Base-by-base conservation (phyloP, 2,888 invertebrate genomes). In the Caenorhabditis sp. region DNA sequence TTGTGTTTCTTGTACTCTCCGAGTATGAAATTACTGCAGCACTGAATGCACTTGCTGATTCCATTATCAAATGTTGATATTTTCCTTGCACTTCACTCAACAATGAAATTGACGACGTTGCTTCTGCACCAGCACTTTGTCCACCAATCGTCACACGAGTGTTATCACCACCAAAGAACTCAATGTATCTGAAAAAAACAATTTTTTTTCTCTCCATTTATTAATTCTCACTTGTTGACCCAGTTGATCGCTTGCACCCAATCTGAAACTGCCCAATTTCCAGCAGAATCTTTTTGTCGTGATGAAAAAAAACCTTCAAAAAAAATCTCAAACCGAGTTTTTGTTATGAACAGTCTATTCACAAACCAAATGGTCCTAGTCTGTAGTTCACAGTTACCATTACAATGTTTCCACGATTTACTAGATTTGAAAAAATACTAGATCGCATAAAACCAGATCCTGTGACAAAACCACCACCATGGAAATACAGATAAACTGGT, bases 1-100 rank as follows among this genome's bases (percentile, higher is more conserved):
- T 78, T 20, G 78, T 78, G 54, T 67, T 38, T 59, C 78, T 21
- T 0, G 78, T 78, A 49, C 69, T 70, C 50, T 78, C 78, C 0
- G 76, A 76, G 27, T 78, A 78, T 0, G 76, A 76, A 76, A 76
- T 76, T 2, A 78, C 64, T 17, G 76, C 78, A 26, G 78, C 76
- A 12, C 78, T 76, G 31, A 78, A 78, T 8, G 76, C 78, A 60
- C 67, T 68, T 7, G 76, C 78, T 31, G 76, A 76, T 36, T 78
- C 72, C 8, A 70, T 57, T 12, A 78, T 76, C 20, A 70, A 54
- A 53, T 71, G 68, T 21, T 68, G 59, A 65, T 58, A 78, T 0
- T 17, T 10, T 43, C 77, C 62, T 59, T 67, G 70, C 0, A 75
- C 76, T 7, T 65, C 67, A 12, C 70, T 69, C 17, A 78, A 27